Evolutionary conservation across 2,888 invertebrate genomes (phyloP).

Genomic region (Drosophila engyochracea): DNA sequence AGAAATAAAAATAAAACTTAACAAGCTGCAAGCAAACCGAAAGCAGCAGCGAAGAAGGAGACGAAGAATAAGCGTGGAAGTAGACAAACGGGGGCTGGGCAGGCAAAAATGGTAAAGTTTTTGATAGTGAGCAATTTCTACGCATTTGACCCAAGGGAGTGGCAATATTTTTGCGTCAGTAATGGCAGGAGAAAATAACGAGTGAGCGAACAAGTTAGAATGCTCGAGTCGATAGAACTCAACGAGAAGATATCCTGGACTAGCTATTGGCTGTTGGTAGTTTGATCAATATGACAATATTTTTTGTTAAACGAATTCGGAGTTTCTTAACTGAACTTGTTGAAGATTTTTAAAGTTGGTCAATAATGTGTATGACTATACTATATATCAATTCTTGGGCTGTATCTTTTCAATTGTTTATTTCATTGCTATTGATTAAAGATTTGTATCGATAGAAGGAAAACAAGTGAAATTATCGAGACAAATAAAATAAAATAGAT

Average conservation of each 20-base stretch:
- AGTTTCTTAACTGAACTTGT: not conserved
- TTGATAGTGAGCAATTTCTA: conserved; percentile 70
- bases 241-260: not conserved
- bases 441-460: not conserved
- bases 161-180: conserved; percentile 60
- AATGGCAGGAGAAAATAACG: conserved; percentile 39
- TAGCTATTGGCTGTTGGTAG: not conserved
- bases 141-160: conserved; percentile 70
- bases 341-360: not conserved
- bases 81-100: not conserved
- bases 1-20: conserved; percentile 61
- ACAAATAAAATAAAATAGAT: not conserved
- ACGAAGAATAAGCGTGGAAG: not conserved
- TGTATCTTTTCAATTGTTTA: not conserved
- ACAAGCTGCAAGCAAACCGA: conserved; percentile 35
- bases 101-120: conserved; percentile 29
- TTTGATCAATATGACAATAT: not conserved
- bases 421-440: not conserved
- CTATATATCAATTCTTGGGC: not conserved
- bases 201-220: not conserved
- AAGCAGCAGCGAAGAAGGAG: not conserved
- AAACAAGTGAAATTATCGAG: not conserved
- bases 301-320: not conserved
- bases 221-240: not conserved
- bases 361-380: not conserved